phyloP scores from a whole-genome alignment of 2,888 invertebrate genomes.

The Platycheirus rosarum region DNA sequence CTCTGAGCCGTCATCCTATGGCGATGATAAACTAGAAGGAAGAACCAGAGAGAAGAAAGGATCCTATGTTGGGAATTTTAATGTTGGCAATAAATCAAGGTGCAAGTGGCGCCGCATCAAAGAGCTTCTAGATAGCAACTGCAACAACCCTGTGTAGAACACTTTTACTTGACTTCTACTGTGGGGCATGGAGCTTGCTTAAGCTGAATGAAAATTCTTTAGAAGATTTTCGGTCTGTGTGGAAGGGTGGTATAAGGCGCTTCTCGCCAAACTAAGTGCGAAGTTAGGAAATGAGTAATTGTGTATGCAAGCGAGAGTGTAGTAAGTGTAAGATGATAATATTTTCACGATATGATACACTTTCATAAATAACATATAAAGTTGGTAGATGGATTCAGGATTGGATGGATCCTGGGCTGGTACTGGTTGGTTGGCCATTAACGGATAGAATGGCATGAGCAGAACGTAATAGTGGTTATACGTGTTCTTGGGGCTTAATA shows the following conservation, averaged over 20 bases:
- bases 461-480: slow-evolving; percentile 14
- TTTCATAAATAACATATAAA: slow-evolving; percentile 57
- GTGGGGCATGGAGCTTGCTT: too few species aligned
- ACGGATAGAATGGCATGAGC: slow-evolving; percentile 14
- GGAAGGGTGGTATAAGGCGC: too few species aligned
- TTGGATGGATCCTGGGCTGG: slow-evolving; percentile 25
- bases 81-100: slow-evolving; percentile 72
- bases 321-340: slow-evolving; percentile 28
- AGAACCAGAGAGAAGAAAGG: slow-evolving; percentile 59
- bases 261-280: slow-evolving; percentile 10
- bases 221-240: too few species aligned
- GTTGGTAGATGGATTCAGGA: slow-evolving; percentile 1
- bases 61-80: slow-evolving; percentile 69
- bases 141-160: neutral
- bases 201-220: too few species aligned
- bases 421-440: slow-evolving; percentile 15
- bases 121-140: slow-evolving; percentile 37
- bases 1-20: slow-evolving; percentile 38
- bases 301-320: slow-evolving; percentile 44
- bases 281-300: slow-evolving; percentile 61
- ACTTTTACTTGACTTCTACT: too few species aligned
- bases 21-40: slow-evolving; percentile 66
- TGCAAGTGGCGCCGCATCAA: slow-evolving; percentile 65
- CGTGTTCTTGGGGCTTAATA: slow-evolving; percentile 51
- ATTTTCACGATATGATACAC: slow-evolving; percentile 55